A percentile compares a stretch with the other conserved stretches of the same genome.
phyloP scores from a whole-genome alignment of 2,113 vertebrate species.

The Aspiorhynchus laticeps region DNA sequence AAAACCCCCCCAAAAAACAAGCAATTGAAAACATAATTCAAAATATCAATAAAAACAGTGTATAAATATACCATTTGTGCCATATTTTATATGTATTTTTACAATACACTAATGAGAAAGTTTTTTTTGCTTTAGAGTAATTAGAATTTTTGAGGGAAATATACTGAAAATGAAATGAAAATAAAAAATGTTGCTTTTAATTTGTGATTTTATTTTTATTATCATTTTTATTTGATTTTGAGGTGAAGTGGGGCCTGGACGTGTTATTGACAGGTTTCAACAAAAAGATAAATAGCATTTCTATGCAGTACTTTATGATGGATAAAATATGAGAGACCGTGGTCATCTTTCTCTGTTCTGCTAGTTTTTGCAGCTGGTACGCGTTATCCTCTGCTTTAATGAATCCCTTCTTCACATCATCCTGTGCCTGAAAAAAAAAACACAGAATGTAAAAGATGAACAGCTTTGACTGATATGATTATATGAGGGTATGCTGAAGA shows the following conservation, averaged over 20 bases:
- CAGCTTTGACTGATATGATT: neutral
- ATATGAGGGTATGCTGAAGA: neutral
- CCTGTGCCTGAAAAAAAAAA: slow-evolving; percentile 80
- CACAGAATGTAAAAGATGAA: neutral
- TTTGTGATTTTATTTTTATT: neutral
- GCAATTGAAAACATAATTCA: too few relatives aligned
- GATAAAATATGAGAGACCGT: slow-evolving; percentile 76
- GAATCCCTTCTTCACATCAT: slow-evolving; percentile 96
- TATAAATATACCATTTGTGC: neutral
- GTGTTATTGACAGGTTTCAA: neutral
- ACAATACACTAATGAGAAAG: neutral
- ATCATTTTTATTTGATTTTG: neutral
- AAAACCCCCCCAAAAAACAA: too few relatives aligned
- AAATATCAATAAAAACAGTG: neutral
- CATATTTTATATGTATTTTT: neutral
- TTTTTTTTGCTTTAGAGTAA: neutral
- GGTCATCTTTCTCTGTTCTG: slow-evolving; percentile 95
- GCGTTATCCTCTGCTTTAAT: slow-evolving; percentile 97
- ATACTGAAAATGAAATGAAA: neutral
- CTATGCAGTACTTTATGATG: neutral
- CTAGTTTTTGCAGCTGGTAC: slow-evolving; percentile 95
- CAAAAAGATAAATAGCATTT: neutral
- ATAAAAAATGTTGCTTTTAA: too few relatives aligned
- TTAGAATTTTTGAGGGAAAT: neutral
- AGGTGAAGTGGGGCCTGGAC: neutral